phyloP scores from a whole-genome alignment of 2,113 vertebrate species.

The Poecile atricapillus region DNA sequence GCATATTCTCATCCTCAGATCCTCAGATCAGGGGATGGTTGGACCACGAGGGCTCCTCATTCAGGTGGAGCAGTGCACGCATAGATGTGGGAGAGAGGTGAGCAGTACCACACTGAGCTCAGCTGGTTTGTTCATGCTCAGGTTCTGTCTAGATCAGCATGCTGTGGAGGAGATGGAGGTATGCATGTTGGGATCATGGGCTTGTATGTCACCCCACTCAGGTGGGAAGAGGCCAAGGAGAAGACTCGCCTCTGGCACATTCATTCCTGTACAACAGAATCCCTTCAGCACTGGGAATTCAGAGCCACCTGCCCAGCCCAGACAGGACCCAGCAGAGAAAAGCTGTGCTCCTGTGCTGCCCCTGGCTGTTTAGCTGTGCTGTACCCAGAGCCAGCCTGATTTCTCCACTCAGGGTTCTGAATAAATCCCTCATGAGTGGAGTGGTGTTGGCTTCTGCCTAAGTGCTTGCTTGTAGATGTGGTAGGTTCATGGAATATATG shows the following conservation, averaged over 20 bases:
- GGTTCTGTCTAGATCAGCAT: not conserved
- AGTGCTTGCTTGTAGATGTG: not conserved
- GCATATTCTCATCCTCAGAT: not conserved
- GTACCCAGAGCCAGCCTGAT: not conserved
- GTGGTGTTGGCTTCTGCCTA: not conserved
- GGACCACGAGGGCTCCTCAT: accelerated
- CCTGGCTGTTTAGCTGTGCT: not conserved
- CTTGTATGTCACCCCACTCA: not conserved
- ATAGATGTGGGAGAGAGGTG: not conserved
- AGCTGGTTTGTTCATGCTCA: not conserved
- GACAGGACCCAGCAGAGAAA: not conserved
- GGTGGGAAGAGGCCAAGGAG: not conserved
- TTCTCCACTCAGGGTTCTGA: accelerated
- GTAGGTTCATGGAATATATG: not conserved
- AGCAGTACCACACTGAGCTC: not conserved
- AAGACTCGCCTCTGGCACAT: accelerated
- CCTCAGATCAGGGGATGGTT: accelerated
- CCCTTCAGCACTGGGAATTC: accelerated
- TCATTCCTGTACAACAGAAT: accelerated
- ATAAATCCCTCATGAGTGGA: not conserved
- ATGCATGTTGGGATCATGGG: not conserved
- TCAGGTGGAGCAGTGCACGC: not conserved
- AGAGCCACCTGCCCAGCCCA: not conserved
- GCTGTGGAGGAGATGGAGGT: not conserved
- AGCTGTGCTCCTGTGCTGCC: not conserved